Evolutionary conservation across 2,113 vertebrate genomes (phyloP).

Genomic region (Centropus bengalensis): DNA sequence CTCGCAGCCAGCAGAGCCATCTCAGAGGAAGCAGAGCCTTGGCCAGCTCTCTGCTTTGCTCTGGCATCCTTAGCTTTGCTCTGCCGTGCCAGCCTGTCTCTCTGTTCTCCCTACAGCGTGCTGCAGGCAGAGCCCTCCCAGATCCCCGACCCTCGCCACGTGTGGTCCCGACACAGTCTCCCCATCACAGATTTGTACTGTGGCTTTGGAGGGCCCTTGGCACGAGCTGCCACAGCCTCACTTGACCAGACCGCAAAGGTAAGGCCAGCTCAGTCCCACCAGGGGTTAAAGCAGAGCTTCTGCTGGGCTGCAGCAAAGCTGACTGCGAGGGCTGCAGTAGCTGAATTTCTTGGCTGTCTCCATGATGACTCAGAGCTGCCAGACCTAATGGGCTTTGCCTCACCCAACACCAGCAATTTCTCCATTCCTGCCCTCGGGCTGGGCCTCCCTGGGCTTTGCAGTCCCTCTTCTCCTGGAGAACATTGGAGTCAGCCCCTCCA

Average conservation of each 20-base stretch:
- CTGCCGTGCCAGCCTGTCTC: fast-evolving
- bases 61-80: background rate
- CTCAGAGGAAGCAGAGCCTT: background rate
- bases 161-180: constrained; percentile 91
- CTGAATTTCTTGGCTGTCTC: constrained; percentile 46
- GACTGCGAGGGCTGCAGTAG: background rate
- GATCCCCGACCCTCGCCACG: constrained; percentile 85
- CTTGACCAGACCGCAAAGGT: constrained; percentile 97
- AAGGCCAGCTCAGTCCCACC: background rate
- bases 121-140: constrained; percentile 86
- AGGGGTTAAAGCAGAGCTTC: background rate
- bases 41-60: background rate
- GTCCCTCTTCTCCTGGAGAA: background rate
- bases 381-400: constrained; percentile 8
- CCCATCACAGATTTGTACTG: constrained; percentile 96
- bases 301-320: background rate
- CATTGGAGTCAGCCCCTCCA: background rate
- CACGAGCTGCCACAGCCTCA: constrained; percentile 87
- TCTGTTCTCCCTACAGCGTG: constrained; percentile 75
- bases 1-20: background rate
- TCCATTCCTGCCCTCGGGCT: background rate
- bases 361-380: constrained; percentile 48
- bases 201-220: constrained; percentile 89
- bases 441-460: background rate
- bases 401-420: background rate